Percentiles rank a stretch among this genome's conserved stretches.
These are phyloP conservation scores for Hycleus phaleratus DNA, from an alignment of 1,140 invertebrate genomes.

Conservation along the genomic window DNA sequence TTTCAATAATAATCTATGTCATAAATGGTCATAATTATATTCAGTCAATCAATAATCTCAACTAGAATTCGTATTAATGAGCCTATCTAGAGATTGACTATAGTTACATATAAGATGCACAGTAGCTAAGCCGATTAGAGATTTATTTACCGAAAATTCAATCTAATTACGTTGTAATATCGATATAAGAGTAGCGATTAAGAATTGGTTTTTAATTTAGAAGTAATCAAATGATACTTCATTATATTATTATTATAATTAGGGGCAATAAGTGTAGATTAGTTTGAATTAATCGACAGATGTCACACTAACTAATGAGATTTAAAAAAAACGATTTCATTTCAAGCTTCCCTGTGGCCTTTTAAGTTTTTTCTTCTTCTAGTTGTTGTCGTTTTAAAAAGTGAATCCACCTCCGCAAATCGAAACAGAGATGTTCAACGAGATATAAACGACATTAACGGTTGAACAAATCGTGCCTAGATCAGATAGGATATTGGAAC, in stretches of 20 bases:
- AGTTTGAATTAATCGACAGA: neutral
- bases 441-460: constrained; percentile 8
- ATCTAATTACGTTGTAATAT: constrained; percentile 7
- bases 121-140: constrained; percentile 8
- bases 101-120: constrained; percentile 1
- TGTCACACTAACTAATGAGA: neutral
- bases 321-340: neutral
- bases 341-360: neutral
- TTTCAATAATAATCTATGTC: neutral
- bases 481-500: neutral
- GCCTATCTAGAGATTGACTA: neutral
- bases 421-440: neutral
- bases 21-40: neutral
- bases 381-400: neutral
- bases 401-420: neutral
- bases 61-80: neutral
- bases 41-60: constrained; percentile 1
- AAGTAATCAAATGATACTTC: neutral
- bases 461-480: constrained; percentile 11
- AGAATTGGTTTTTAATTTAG: too few species aligned
- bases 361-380: neutral
- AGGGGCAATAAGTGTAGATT: neutral
- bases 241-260: constrained; percentile 4
- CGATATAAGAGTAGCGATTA: neutral
- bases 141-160: neutral